Conservation (phyloP, 1,140 invertebrate genomes). For the Brachionus sp. region DNA sequence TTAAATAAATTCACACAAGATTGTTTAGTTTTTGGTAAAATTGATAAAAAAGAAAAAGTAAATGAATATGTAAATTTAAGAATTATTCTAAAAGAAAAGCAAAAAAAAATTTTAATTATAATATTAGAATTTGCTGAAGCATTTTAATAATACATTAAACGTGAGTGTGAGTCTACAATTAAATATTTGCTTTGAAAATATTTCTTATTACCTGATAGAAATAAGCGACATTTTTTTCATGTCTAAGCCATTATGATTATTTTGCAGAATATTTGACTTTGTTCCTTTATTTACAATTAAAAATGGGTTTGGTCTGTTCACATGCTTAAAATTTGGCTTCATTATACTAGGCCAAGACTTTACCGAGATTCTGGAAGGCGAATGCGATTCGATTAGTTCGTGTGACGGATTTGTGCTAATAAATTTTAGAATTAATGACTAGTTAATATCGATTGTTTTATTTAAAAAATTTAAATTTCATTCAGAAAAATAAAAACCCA, state of each 20-base stretch:
- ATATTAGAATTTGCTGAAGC: not conserved
- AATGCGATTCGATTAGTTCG: not conserved
- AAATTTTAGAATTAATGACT: not conserved
- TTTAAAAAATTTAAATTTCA: not conserved
- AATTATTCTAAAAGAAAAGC: not conserved
- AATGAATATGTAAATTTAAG: not conserved
- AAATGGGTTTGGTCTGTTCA: not conserved
- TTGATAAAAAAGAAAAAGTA: not conserved
- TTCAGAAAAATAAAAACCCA: not conserved
- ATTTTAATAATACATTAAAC: not conserved
- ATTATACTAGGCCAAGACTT: not conserved
- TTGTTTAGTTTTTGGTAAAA: not conserved
- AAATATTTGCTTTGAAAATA: not conserved
- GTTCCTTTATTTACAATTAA: not conserved
- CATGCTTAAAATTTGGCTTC: not conserved
- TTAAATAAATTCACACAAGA: not conserved
- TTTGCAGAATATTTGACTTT: not conserved
- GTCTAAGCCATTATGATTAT: slow-evolving; percentile 13
- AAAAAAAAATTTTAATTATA: not conserved
- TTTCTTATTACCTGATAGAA: slow-evolving; percentile 30
- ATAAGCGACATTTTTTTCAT: slow-evolving; percentile 8
- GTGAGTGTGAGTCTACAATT: not conserved
- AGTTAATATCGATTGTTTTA: not conserved
- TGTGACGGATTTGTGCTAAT: not conserved
- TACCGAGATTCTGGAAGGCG: not conserved